Base-by-base conservation (phyloP, 2,888 invertebrate genomes). In the Phania funesta region DNA sequence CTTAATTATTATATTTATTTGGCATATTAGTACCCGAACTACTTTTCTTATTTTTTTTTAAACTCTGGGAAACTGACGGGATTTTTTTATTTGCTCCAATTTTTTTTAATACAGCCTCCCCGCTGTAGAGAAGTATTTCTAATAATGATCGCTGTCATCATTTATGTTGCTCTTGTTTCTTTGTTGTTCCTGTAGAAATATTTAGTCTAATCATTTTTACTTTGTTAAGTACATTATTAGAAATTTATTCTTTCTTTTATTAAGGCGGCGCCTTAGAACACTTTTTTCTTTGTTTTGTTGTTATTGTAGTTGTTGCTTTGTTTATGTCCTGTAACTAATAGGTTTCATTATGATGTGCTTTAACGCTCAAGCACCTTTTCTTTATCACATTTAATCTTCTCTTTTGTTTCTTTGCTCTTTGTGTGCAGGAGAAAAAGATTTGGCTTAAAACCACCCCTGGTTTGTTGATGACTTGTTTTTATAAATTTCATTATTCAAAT, bases 291-390 rank as follows among this genome's bases (percentile, higher is more conserved):
- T n/a, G n/a, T 50, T 60, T 60, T 38, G 32, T 8, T 9, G 46
- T 65, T 11, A 48, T 50, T 50, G 9, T 29, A 24, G 11, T 38
- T 71, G 48, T 29, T 50, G 24, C 18, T 44, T 78, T 76, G 75
- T 84, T 85, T 85, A 84, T 85, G 78, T 75, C 84, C 85, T 80
- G 78, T 84, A 64, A 85, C 84, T 84, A 85, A 85, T 85, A 75
- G 84, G 62, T 73, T 75, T 84, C 85, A 85, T 85, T 84, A 85
- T 83, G 80, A 80, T 71, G 79, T 80, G 79, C 84, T 84, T 84
- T 85, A 83, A 84, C 83, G 60, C 81, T 84, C 83, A 84, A 85
- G 84, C 84, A 83, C 83, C 84, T 80, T 83, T 75, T 29, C 70
- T 78, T 73, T 35, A 48, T 56, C 64, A 48, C 56, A 74, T 74